Base-by-base conservation (phyloP, 2,113 vertebrate genomes). In the Cervus canadensis region DNA sequence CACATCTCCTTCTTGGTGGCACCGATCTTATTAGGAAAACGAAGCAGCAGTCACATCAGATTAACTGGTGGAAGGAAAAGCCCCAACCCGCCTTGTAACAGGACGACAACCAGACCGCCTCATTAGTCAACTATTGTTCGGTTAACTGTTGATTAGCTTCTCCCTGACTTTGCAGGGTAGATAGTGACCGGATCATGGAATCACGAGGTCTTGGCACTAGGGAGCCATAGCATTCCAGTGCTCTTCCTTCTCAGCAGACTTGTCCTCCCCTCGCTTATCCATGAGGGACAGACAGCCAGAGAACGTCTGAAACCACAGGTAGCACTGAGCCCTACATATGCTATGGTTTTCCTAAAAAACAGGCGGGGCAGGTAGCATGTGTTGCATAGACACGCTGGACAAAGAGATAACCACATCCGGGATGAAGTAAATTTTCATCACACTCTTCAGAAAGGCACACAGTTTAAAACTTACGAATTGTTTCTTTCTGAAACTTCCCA, bases 181-280 rank as follows among this genome's bases (percentile, higher is more conserved):
- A 28, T 40, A 11, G 26, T 40, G 15, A 33, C 23, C 0, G 0
- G 17, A 16, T 10, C 9, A 13, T 0, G 1, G 52, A 9, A 17
- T 11, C 56, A 1, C 0, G 33, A 52, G 71, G 2, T 2, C 33
- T 21, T 1, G 25, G 15, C 43, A 9, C 7, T 15, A 9, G 25
- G 21, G n/a, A 94, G 28, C 33, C 71, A 0, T 0, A 6, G 13
- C 33, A 28, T n/a, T 17, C 33, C 5, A 79, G 23, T 15, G 3
- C 3, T 26, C 54, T 56, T 36, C 52, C 52, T 28, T 60, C 25
- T 4, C 6, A 19, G 83, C 83, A 30, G 21, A 12, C 21, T 25
- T 1, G 2, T 40, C 81, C 13, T 11, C n/a, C 3, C 50, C 19
- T 19, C n/a, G 5, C 67, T 36, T 26, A 56, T 25, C 11, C 19